A percentile compares a stretch with the other conserved stretches of the same genome.
Evolutionary conservation across 2,797 vertebrate species (phyloP).

Genomic region (Apodemus agrarius): DNA sequence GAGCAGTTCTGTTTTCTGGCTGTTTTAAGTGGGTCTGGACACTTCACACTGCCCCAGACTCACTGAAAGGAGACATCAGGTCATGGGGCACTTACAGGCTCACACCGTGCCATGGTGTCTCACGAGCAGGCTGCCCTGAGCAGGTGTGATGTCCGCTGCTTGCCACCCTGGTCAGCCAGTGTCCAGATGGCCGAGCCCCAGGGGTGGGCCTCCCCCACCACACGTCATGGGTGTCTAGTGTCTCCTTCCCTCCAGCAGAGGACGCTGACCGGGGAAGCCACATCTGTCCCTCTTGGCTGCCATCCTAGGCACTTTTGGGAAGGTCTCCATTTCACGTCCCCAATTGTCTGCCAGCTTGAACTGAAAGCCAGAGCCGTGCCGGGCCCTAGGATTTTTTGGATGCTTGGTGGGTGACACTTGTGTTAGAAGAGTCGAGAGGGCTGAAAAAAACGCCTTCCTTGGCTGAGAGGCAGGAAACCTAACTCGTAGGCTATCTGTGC

Average conservation of each 20-base stretch:
- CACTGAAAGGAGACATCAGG: background rate
- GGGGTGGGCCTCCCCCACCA: background rate
- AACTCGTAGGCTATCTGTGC: conserved; percentile 45
- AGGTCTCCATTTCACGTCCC: conserved; percentile 34
- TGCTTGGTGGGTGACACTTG: conserved; percentile 63
- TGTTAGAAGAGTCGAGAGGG: conserved; percentile 47
- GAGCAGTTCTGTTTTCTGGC: background rate
- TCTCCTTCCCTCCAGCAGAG: conserved; percentile 36
- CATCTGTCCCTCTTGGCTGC: background rate
- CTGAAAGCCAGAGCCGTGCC: conserved; percentile 66
- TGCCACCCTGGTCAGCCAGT: background rate
- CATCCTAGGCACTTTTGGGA: conserved; percentile 4
- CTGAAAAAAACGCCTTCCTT: conserved; percentile 59
- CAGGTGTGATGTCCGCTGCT: background rate
- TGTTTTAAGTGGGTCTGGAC: background rate
- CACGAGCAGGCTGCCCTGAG: background rate
- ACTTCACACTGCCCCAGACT: conserved; percentile 8
- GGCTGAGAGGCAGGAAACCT: conserved; percentile 60
- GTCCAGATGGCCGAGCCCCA: background rate
- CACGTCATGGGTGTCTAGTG: background rate
- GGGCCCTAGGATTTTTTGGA: conserved; percentile 58
- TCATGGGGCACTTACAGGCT: background rate
- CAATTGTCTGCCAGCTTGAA: conserved; percentile 67
- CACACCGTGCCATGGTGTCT: background rate
- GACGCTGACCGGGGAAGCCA: background rate